Evolutionary conservation across 2,797 vertebrate species (phyloP).

Genomic region (Apogon hyalosoma): DNA sequence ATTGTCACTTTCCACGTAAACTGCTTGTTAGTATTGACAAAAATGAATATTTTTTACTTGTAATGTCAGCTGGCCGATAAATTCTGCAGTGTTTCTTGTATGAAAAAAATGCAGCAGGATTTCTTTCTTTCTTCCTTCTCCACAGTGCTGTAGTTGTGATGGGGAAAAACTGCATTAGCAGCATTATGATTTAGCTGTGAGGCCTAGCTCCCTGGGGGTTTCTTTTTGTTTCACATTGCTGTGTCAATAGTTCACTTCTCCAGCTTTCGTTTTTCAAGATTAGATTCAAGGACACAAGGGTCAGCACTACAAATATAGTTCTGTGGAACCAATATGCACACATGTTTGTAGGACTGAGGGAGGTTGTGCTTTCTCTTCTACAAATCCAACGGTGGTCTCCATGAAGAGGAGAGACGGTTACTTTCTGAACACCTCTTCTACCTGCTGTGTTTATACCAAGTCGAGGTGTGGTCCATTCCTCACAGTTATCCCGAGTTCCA

Average conservation of each 20-base stretch:
- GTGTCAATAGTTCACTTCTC: slow-evolving; percentile 41
- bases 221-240: slow-evolving; percentile 37
- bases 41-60: no score
- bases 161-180: slow-evolving; percentile 26
- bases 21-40: no score
- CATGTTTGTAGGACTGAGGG: not conserved
- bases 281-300: slow-evolving; percentile 39
- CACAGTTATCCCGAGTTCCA: slow-evolving; percentile 39
- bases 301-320: slow-evolving; percentile 3
- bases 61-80: not conserved
- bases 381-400: slow-evolving; percentile 37
- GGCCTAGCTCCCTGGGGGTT: slow-evolving; percentile 15
- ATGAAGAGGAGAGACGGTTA: slow-evolving; percentile 28
- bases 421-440: slow-evolving; percentile 31
- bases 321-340: not conserved
- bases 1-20: no score
- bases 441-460: slow-evolving; percentile 61
- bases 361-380: slow-evolving; percentile 19
- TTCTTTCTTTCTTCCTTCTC: not conserved
- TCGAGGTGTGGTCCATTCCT: slow-evolving; percentile 60
- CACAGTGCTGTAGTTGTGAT: not conserved
- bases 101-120: slow-evolving; percentile 7
- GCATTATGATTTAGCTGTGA: slow-evolving; percentile 17
- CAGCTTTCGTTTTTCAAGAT: slow-evolving; percentile 35
- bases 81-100: not conserved